Evolutionary conservation across 2,888 invertebrate species (phyloP).

Genomic region (Pollenia griseotomentosa): DNA sequence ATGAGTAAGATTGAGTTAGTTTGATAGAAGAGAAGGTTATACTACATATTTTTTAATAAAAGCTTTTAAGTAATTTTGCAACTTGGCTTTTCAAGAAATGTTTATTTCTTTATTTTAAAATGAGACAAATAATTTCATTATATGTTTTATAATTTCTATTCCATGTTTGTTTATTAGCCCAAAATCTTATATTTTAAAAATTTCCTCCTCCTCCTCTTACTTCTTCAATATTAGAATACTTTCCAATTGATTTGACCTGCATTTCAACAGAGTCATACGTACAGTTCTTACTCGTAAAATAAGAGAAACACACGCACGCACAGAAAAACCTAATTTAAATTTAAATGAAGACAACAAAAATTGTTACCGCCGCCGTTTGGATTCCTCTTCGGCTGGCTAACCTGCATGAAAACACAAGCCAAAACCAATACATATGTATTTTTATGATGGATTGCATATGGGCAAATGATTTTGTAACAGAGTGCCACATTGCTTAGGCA

Average conservation of each 20-base stretch:
- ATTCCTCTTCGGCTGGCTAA: neutral
- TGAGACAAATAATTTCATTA: slow-evolving; percentile 29
- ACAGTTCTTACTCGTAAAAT: slow-evolving; percentile 9
- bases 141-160: neutral
- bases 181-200: slow-evolving; percentile 14
- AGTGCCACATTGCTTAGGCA: neutral
- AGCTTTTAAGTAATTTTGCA: neutral
- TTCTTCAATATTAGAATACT: slow-evolving; percentile 42
- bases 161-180: neutral
- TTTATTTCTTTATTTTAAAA: neutral
- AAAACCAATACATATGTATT: neutral
- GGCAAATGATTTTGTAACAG: slow-evolving; percentile 57
- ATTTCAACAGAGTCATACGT: slow-evolving; percentile 60
- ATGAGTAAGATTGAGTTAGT: too few species aligned
- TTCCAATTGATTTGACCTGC: slow-evolving; percentile 73
- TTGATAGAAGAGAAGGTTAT: too few species aligned
- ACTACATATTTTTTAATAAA: neutral
- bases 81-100: neutral
- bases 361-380: neutral
- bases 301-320: neutral
- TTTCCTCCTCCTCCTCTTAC: slow-evolving; percentile 23
- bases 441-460: slow-evolving; percentile 66
- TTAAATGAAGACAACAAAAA: slow-evolving; percentile 42
- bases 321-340: slow-evolving; percentile 23
- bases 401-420: neutral